Conservation (phyloP, 92 coral and sea anemone species). For the Heteractis magnifica region DNA sequence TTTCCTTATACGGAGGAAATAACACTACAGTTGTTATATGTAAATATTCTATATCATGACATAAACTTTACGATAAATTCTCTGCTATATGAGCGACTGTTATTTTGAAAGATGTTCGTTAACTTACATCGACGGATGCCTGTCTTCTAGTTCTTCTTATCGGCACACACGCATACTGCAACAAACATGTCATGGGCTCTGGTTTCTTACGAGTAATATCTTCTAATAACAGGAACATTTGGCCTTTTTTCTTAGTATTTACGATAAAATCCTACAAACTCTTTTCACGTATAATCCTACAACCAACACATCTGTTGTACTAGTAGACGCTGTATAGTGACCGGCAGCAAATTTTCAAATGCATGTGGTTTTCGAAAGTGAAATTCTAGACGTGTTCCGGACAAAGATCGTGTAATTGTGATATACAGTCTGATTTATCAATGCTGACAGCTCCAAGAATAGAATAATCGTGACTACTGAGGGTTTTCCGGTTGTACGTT, state of each 20-base stretch:
- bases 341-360: neutral
- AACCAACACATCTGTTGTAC: slow-evolving; percentile 1
- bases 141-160: neutral
- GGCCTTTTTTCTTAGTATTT: neutral
- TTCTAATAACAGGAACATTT: slow-evolving; percentile 7
- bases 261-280: neutral
- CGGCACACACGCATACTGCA: neutral
- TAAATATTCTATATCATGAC: neutral
- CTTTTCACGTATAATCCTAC: neutral
- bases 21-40: neutral
- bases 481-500: neutral
- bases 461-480: neutral
- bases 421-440: neutral
- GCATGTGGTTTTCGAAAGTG: neutral
- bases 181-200: neutral
- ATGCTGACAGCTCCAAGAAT: slow-evolving; percentile 32
- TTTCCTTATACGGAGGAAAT: neutral
- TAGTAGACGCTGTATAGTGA: neutral
- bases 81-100: no score
- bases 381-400: slow-evolving; percentile 1
- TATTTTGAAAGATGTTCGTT: neutral
- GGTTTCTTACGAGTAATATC: neutral
- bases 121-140: slow-evolving; percentile 5
- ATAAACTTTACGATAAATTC: no score
- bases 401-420: neutral